Percentiles rank a stretch among this genome's conserved stretches.
Evolutionary conservation across 2,888 invertebrate species (phyloP).

Genomic region (Philopedon plagiatum): DNA sequence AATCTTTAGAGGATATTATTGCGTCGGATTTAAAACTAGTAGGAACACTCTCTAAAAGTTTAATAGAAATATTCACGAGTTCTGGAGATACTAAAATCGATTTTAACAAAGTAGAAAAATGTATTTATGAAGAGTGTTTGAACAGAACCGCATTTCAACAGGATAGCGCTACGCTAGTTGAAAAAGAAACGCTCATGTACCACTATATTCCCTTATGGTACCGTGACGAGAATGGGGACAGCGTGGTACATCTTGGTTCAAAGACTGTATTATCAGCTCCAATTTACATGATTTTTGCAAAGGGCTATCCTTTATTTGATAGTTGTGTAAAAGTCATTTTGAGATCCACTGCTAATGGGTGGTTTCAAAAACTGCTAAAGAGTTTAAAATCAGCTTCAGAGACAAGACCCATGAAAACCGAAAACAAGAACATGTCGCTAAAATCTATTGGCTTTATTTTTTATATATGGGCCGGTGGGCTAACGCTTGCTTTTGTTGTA

Average conservation of each 20-base stretch:
- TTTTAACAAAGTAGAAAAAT: no score
- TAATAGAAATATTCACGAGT: no score
- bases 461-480: background rate
- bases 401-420: background rate
- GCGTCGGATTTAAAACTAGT: no score
- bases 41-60: no score
- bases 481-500: background rate
- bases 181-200: background rate
- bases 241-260: background rate
- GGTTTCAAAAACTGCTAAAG: background rate
- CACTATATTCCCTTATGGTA: background rate
- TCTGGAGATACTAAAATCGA: no score
- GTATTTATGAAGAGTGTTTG: no score
- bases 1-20: background rate
- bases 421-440: background rate
- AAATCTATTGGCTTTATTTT: background rate
- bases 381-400: background rate
- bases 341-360: background rate
- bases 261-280: background rate
- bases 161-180: background rate
- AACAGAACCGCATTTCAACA: background rate
- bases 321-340: background rate
- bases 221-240: background rate
- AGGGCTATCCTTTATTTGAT: background rate
- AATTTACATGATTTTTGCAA: slow-evolving; percentile 10